Evolutionary conservation across 2,888 invertebrate genomes (phyloP), one percentile per base, ranked within the genome.

Genomic region (Synergus umbraculus): DNA sequence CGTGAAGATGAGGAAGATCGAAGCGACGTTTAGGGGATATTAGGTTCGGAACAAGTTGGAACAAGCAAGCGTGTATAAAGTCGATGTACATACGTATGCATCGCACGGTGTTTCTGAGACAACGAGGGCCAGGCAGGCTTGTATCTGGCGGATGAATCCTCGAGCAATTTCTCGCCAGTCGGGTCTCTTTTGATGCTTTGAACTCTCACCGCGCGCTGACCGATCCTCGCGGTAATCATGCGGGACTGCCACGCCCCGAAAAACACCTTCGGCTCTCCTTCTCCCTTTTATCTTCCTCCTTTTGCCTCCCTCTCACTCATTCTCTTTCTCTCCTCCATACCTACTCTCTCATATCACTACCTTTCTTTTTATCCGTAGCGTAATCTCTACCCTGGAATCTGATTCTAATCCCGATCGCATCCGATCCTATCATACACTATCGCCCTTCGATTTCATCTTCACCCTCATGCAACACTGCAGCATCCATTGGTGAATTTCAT

Each of bases 131-230:
- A 80, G 78, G 77, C 79, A 81, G 78, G 78, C 80, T 82, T 76
- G 78, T 79, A 80, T 80, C 82, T 80, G 89, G 86, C 88, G 87
- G 90, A 91, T 90, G 91, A 90, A 90, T 90, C 89, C 90, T 88
- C 81, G 89, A 90, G 89, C 90, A 91, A 91, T 91, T 91, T 91
- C 90, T 90, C 90, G 90, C 88, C 88, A 88, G 90, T 90, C 90
- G 90, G 90, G 86, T 86, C 88, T 87, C 87, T 88, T 92, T 92
- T 92, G 92, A 92, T 91, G 91, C 92, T 92, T 92, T 92, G 92
- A 92, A 92, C 92, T 91, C 91, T 92, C 91, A 91, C 92, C 92
- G 92, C 91, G 81, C 82, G 88, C 91, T 91, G 90, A 91, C 91
- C 91, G 91, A 90, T 91, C 90, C 91, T 89, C 89, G 88, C 89